Evolutionary conservation across 2,113 vertebrate genomes (phyloP).

Genomic region (Columba janthina): DNA sequence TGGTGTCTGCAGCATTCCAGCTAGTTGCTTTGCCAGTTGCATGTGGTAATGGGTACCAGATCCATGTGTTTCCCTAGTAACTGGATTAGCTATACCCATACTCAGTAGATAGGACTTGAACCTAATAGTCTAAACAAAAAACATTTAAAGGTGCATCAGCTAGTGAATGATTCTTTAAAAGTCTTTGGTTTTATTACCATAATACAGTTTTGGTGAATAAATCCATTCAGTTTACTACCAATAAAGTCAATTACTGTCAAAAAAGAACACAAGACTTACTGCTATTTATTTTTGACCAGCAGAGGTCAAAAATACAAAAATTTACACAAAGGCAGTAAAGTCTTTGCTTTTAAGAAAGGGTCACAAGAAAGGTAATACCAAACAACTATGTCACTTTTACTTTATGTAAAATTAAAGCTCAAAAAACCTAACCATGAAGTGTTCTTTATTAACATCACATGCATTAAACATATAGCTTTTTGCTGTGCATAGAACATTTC

Average conservation of each 20-base stretch:
- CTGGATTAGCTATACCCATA: slow-evolving; percentile 97
- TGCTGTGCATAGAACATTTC: neutral
- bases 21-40: slow-evolving; percentile 94
- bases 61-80: slow-evolving; percentile 92
- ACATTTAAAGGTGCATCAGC: neutral
- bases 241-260: neutral
- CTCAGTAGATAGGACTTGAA: slow-evolving; percentile 98
- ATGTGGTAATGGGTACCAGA: slow-evolving; percentile 97
- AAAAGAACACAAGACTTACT: neutral
- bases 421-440: neutral
- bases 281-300: neutral
- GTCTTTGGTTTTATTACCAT: neutral
- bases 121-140: slow-evolving; percentile 85
- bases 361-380: neutral
- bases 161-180: neutral
- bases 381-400: neutral
- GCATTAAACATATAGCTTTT: neutral
- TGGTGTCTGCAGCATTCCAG: slow-evolving; percentile 88
- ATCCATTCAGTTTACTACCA: neutral
- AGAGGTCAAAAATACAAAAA: neutral
- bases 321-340: neutral
- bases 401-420: neutral
- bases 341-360: neutral
- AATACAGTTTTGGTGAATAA: neutral
- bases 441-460: neutral